Evolutionary conservation across 2,888 invertebrate genomes (phyloP).

Genomic region (Oscheius sp.): DNA sequence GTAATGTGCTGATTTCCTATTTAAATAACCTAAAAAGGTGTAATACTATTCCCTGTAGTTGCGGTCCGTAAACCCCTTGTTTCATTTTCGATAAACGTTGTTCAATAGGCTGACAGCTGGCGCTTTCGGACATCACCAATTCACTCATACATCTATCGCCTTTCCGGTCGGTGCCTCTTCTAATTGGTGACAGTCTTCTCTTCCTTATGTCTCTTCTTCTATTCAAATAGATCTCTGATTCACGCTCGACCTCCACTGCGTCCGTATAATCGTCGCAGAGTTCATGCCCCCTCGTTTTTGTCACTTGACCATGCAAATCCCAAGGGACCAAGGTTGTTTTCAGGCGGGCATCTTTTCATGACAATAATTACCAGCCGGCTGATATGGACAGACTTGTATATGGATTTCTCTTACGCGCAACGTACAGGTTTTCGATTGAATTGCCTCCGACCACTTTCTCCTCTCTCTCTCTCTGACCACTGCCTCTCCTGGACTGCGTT

Average conservation of each 20-base stretch:
- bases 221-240: not conserved
- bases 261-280: conserved; percentile 2
- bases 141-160: not conserved
- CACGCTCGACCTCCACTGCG: conserved; percentile 6
- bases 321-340: conserved; percentile 22
- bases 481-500: not conserved
- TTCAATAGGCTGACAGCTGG: too few species aligned
- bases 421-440: not conserved
- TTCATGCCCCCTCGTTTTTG: conserved; percentile 13
- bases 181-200: conserved; percentile 17
- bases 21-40: too few species aligned
- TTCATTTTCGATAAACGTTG: too few species aligned
- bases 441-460: conserved; percentile 1
- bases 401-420: too few species aligned
- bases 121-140: not conserved
- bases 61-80: too few species aligned
- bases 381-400: too few species aligned
- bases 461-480: not conserved
- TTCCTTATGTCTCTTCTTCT: not conserved
- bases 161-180: conserved; percentile 25
- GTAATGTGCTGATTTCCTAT: too few species aligned
- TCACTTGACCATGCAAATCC: conserved; percentile 16
- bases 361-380: not conserved
- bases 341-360: not conserved
- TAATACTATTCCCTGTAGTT: too few species aligned